Conservation (phyloP, 1,140 invertebrate genomes). For the Mactra quadrangularis region DNA sequence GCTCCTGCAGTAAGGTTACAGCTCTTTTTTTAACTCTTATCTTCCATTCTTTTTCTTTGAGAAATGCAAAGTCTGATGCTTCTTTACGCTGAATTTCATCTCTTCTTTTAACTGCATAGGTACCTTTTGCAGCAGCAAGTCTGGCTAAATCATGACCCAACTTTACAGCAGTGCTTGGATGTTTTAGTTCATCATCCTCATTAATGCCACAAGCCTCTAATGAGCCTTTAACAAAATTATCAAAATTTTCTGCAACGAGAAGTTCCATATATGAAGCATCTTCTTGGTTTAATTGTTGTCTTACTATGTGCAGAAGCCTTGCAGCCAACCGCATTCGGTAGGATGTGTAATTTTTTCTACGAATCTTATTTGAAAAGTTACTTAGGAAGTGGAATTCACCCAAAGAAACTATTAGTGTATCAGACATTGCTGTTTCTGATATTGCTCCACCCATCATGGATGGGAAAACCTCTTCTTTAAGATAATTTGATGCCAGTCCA, state of each 20-base stretch:
- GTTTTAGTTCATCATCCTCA: constrained; percentile 5
- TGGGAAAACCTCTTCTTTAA: constrained; percentile 36
- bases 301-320: constrained; percentile 9
- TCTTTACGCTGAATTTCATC: not conserved
- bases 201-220: not conserved
- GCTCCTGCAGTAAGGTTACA: not conserved
- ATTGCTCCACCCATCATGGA: constrained; percentile 3
- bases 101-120: not conserved
- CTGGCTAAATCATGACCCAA: constrained; percentile 3
- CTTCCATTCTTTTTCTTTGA: constrained; percentile 16
- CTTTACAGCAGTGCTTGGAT: constrained; percentile 28
- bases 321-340: constrained; percentile 15
- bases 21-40: constrained; percentile 3
- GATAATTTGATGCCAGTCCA: constrained; percentile 20
- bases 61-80: not conserved
- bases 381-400: constrained; percentile 19
- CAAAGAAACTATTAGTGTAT: constrained; percentile 18
- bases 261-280: not conserved
- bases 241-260: constrained; percentile 6
- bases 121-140: not conserved
- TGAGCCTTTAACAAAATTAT: not conserved
- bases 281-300: not conserved
- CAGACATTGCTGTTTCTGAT: not conserved
- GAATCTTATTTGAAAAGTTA: constrained; percentile 20
- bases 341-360: constrained; percentile 7